Evolutionary conservation across 2,888 invertebrate species (phyloP), one percentile per base, ranked within the genome.

Genomic region (Thereva unica): DNA sequence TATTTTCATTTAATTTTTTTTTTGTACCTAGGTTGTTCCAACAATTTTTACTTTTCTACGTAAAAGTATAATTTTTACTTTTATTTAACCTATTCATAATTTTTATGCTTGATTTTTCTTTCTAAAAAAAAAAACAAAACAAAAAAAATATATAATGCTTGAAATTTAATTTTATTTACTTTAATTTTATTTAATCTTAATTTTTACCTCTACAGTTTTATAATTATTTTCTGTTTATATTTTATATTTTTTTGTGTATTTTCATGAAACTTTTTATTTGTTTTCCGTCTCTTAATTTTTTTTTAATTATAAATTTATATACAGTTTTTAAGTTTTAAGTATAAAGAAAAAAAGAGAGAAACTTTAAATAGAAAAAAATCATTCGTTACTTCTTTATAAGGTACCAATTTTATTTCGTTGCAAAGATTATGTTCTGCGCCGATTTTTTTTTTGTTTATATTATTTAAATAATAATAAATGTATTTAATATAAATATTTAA

Each of bases 401-500:
- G 61, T 50, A 41, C 49, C 61, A 49, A 50, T 61, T 59, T 61
- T 61, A 61, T 61, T 50, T 40, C 23, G 40, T 41, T 50, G 61
- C 50, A 50, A 38, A 40, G 40, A 23, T 40, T 45, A 23, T 61
- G 50, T 47, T 61, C 50, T 50, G 10, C 61, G 50, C 59, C 49
- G 40, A 34, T 61, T 61, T 61, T 23, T 61, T 23, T 23, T 23
- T 23, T 23, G 61, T 61, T 61, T 61, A 61, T 61, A 61, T 61
- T 61, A 61, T 61, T 61, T 61, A 61, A 61, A 23, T 23, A 23
- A 23, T 23, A 23, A 23, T 50, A 61, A 61, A 49, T 61, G 61
- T 61, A 61, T 61, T 61, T 61, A 61, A 61, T 61, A 61, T 61
- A 61, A 61, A 61, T 61, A 50, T 61, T 61, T 61, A 50, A 61